Evolutionary conservation across 1,140 invertebrate species (phyloP).

Genomic region (Sinella curviseta): DNA sequence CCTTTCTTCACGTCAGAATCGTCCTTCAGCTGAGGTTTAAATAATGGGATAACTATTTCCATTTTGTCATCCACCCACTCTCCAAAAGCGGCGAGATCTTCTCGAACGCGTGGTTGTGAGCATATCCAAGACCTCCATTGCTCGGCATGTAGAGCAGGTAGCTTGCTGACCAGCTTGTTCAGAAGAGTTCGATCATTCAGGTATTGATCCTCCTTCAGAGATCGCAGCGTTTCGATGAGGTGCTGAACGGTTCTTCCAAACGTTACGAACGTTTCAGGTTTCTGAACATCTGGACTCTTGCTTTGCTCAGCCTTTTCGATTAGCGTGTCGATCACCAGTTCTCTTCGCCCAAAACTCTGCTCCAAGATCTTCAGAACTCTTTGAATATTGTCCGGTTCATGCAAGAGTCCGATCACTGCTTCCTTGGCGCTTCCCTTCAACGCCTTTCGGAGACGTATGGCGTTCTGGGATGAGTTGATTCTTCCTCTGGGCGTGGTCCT

Average conservation of each 20-base stretch:
- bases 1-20: background rate
- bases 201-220: background rate
- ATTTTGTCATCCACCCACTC: background rate
- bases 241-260: background rate
- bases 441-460: background rate
- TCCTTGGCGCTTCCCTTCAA: background rate
- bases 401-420: background rate
- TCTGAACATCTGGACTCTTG: background rate
- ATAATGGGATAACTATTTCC: background rate
- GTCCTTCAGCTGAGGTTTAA: background rate
- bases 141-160: background rate
- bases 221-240: too few species aligned
- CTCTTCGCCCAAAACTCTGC: background rate
- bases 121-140: background rate
- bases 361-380: background rate
- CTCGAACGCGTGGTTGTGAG: background rate
- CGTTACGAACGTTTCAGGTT: background rate
- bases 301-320: background rate
- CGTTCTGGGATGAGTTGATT: background rate
- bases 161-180: background rate
- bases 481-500: background rate
- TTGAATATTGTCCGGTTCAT: background rate
- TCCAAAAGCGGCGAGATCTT: background rate
- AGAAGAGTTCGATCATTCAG: background rate
- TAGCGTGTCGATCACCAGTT: background rate